Conservation (phyloP, 2,113 vertebrate genomes). For the Lamprologus lemairii region DNA sequence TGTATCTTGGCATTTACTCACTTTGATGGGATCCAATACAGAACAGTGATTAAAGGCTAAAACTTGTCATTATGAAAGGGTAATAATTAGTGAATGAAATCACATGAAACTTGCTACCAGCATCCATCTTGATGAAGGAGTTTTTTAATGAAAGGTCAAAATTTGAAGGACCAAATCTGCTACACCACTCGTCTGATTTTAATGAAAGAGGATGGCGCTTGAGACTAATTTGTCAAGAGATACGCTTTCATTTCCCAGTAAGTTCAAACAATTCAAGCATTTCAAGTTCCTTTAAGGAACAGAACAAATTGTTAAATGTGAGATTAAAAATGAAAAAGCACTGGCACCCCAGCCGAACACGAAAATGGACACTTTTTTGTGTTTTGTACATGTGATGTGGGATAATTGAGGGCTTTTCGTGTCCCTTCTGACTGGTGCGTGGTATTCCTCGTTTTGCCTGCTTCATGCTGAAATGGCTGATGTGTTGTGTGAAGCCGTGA, state of each 20-base stretch:
- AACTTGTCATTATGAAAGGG: background rate
- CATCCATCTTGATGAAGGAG: background rate
- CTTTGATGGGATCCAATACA: background rate
- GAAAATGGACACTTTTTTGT: background rate
- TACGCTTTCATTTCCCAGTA: background rate
- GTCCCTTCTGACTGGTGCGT: background rate
- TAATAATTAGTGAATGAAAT: background rate
- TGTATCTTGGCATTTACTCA: background rate
- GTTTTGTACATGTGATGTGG: background rate
- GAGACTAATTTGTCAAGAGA: background rate
- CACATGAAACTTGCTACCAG: background rate
- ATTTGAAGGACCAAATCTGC: background rate
- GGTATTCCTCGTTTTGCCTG: background rate
- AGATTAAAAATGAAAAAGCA: background rate
- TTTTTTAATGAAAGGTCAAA: constrained; percentile 3
- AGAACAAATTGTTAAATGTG: background rate
- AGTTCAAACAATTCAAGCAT: background rate
- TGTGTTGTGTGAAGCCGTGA: constrained; percentile 31
- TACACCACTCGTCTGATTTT: background rate
- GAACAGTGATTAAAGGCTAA: constrained; percentile 9
- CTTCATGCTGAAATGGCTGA: background rate
- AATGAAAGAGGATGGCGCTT: background rate
- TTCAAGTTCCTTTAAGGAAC: background rate
- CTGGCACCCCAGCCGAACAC: background rate
- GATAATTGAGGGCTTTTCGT: background rate